Conservation (phyloP, 2,113 vertebrate genomes). For the Hyla sarda region DNA sequence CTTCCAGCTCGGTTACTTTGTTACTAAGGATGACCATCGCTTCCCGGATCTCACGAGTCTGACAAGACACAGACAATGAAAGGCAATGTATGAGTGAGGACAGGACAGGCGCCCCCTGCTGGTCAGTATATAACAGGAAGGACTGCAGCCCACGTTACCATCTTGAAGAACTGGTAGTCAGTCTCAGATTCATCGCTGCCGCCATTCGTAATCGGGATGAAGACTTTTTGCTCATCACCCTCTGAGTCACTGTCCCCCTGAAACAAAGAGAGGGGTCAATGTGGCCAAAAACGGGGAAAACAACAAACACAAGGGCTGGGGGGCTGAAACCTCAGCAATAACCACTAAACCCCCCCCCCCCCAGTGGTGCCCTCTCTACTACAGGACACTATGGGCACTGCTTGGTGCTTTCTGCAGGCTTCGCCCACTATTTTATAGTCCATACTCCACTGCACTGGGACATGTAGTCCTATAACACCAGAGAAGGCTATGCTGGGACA, state of each 20-base stretch:
- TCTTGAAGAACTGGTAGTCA: constrained; percentile 17
- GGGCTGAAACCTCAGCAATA: no score
- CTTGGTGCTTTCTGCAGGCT: no score
- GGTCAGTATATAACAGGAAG: not conserved
- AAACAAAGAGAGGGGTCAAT: not conserved
- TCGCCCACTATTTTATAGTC: no score
- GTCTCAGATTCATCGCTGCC: constrained; percentile 10
- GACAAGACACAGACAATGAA: not conserved
- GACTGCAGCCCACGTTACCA: not conserved
- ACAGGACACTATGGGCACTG: no score
- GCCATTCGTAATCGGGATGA: not conserved
- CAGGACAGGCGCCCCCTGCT: not conserved
- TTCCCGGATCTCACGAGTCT: constrained; percentile 20
- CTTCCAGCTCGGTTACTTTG: constrained; percentile 40
- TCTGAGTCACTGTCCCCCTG: constrained; percentile 28
- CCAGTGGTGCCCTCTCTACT: no score
- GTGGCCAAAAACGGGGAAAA: not conserved
- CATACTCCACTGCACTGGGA: no score
- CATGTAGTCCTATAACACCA: not conserved
- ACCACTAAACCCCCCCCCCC: no score
- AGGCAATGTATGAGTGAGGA: not conserved
- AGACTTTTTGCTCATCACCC: not conserved
- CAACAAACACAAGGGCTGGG: no score
- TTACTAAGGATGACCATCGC: not conserved
- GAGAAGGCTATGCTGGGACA: no score